Evolutionary conservation across 2,797 vertebrate genomes (phyloP), one percentile per base, ranked within the genome.

Genomic region (Xenops minutus): DNA sequence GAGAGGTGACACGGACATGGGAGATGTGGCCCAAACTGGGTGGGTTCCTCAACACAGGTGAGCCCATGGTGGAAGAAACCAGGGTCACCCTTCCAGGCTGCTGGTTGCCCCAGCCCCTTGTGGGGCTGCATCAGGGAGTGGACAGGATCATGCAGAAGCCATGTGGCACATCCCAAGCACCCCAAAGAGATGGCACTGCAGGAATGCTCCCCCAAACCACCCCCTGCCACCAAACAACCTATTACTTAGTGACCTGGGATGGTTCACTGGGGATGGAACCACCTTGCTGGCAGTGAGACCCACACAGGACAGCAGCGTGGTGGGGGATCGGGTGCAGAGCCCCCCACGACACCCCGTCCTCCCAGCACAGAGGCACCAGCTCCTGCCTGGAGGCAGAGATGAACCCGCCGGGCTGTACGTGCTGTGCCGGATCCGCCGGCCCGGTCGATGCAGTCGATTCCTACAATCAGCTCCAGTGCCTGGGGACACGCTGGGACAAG

Each of bases 401-500:
- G 1, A 41, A 9, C 67, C 74, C 13, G 0, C 61, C 0, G 8
- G 85, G 78, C 91, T 37, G 82, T 48, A 48, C 30, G 1, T 1
- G 54, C 87, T 37, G 84, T 24, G 71, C 76, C 2, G 22, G 85
- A 88, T 74, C 76, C 2, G 1, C 90, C 10, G 20, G 74, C 37
- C 39, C 2, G 1, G 17, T 96, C 94, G 18, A 97, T 89, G 81
- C 14, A 2, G 26, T 97, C 82, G 29, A 97, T 97, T 20, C 71
- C 93, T 84, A 83, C 93, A 96, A 96, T 95, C 93, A 85, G 91
- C 61, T 71, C 78, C 2, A 52, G 72, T 0, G 76, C 94, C 96
- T 0, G 29, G 66, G 92, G 95, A 68, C 54, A 81, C 1, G 3
- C 69, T 74, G 93, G 89, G 82, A 94, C 79, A 52, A 92, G 55